Base-by-base conservation (phyloP, 2,797 vertebrate genomes). In the Tauraco hartlaubi region DNA sequence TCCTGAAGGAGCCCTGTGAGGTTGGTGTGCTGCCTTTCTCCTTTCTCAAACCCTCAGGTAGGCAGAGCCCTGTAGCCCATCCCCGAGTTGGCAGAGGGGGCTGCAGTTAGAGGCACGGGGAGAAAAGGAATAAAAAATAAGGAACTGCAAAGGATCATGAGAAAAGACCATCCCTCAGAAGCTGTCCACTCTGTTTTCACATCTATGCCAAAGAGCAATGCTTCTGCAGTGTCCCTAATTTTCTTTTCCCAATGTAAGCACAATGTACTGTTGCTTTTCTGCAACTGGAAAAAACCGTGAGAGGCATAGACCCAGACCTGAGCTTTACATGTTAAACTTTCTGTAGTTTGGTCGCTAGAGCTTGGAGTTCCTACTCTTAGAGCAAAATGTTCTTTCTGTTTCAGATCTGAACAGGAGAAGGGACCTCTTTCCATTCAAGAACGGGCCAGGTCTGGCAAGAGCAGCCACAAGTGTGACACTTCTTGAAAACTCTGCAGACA, bases 371-470 rank as follows among this genome's bases (percentile, higher is more conserved):
- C 44, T 52, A n/a, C 26, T 59, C 18, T 41, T 76, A 76, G 10
- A 73, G 56, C 37, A 81, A 83, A 93, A 5, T 7, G 14, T 58
- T 26, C 23, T 82, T 79, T 90, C 9, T 82, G n/a, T 86, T 84
- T 87, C 90, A 92, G 85, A 43, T 64, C 15, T 46, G 52, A 61
- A 33, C 13, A 14, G 29, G 37, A 67, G 63, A 85, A 91, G 39
- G 17, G 41, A 59, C n/a, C 14, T 39, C 48, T 75, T 29, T 41
- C 62, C 1, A 0, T 29, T 12, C 0, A 3, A 25, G 43, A 71
- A 35, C 0, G 4, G 56, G n/a, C 4, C 9, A 2, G 25, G n/a
- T 39, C 55, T 66, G 61, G 15, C 62, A 74, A 84, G 62, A 68
- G 49, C 20, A 63, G 44, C 41, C 5, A 0, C 25, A 63, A 51